Conservation (phyloP, 2,113 vertebrate species). For the Halcyon senegalensis region DNA sequence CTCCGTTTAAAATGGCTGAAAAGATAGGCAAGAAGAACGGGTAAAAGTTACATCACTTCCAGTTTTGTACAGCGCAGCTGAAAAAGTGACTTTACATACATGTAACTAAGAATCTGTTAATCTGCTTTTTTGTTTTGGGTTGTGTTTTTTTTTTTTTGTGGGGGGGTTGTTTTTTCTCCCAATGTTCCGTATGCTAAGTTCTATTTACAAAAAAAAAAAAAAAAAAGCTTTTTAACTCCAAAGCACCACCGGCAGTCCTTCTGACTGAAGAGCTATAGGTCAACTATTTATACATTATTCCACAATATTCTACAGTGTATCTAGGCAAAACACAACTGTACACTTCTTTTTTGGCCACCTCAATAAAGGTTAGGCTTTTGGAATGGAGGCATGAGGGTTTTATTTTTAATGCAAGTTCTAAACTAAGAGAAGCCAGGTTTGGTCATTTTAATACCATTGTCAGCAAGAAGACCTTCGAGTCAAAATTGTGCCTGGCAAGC, state of each 20-base stretch:
- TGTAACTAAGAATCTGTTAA: constrained; percentile 56
- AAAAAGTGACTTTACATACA: constrained; percentile 70
- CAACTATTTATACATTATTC: constrained; percentile 89
- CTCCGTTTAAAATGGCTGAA: constrained; percentile 24
- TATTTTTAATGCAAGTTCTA: constrained; percentile 4
- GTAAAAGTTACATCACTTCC: constrained; percentile 60
- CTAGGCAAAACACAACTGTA: constrained; percentile 79
- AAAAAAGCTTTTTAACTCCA: constrained; percentile 39
- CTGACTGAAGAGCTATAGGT: constrained; percentile 49
- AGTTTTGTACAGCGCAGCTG: constrained; percentile 67
- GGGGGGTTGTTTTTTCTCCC: not conserved
- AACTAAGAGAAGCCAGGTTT: not conserved
- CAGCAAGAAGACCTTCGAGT: constrained; percentile 2
- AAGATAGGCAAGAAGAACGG: constrained; percentile 16
- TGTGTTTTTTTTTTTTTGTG: too few species aligned
- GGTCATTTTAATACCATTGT: not conserved
- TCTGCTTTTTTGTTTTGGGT: too few species aligned
- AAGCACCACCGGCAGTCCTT: constrained; percentile 63
- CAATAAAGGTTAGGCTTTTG: constrained; percentile 20
- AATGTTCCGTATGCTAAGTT: not conserved
- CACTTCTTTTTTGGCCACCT: constrained; percentile 65
- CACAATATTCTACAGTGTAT: constrained; percentile 93
- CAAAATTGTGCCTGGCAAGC: not conserved
- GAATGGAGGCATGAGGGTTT: not conserved
- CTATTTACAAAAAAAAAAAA: not conserved